A percentile compares a stretch with the other conserved stretches of the same genome.
Conservation (phyloP, 2,797 vertebrate genomes). For the Alcedo atthis region DNA sequence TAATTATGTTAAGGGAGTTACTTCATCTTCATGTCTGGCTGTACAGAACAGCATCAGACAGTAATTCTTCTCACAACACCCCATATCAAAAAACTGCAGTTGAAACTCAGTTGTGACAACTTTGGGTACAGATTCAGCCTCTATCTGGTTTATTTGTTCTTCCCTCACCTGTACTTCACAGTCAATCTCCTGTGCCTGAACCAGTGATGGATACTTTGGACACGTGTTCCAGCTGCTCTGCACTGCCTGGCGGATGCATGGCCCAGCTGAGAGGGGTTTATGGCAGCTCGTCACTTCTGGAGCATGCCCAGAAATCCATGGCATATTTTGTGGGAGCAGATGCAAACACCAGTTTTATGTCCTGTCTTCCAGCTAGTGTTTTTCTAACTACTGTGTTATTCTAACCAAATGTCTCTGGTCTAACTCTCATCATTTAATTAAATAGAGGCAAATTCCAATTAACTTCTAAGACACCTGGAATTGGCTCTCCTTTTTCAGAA, state of each 20-base stretch:
- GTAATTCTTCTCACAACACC: background rate
- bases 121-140: background rate
- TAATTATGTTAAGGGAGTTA: background rate
- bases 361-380: background rate
- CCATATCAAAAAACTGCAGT: accelerated
- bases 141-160: background rate
- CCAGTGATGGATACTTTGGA: accelerated
- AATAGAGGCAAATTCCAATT: constrained; percentile 44
- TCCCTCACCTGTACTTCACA: background rate
- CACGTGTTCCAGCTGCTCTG: background rate
- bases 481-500: background rate
- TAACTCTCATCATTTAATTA: background rate
- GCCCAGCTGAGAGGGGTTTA: background rate
- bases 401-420: background rate
- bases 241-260: background rate
- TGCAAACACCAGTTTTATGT: background rate
- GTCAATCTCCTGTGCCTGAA: background rate
- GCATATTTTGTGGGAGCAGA: background rate
- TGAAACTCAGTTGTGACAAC: background rate
- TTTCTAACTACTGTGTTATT: background rate
- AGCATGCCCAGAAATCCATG: background rate
- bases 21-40: background rate
- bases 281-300: background rate
- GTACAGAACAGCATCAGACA: background rate
- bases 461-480: background rate